These are phyloP conservation scores for Cherax destructor DNA, from an alignment of 1,140 invertebrate genomes.

Conservation along the genomic window DNA sequence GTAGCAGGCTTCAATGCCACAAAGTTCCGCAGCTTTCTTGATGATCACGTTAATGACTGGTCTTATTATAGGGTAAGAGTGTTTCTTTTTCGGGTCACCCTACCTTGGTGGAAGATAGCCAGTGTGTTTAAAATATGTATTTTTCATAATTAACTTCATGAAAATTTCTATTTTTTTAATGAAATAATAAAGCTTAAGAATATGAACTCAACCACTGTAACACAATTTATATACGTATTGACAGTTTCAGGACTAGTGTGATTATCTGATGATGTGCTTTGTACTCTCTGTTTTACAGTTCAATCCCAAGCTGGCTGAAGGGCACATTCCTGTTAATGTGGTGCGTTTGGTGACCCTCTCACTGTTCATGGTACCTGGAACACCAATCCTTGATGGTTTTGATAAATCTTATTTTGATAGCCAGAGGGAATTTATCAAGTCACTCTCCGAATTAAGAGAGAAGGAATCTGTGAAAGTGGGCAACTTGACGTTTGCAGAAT, in stretches of 20 bases:
- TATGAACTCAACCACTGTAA: too few species aligned
- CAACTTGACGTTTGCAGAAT: slow-evolving; percentile 38
- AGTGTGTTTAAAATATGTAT: too few species aligned
- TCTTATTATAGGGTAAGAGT: slow-evolving; percentile 45
- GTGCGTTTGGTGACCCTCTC: slow-evolving; percentile 45
- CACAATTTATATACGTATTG: too few species aligned
- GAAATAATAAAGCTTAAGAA: too few species aligned
- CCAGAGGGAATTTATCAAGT: slow-evolving; percentile 19
- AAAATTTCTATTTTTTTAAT: too few species aligned
- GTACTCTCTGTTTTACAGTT: slow-evolving; percentile 34
- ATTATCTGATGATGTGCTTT: background rate
- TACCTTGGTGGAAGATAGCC: too few species aligned
- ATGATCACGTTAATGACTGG: slow-evolving; percentile 37
- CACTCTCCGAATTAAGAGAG: slow-evolving; percentile 32
- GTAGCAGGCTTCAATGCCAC: slow-evolving; percentile 23
- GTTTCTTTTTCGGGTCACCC: too few species aligned
- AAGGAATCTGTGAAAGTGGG: slow-evolving; percentile 57
- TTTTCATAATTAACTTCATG: too few species aligned
- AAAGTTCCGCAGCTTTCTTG: slow-evolving; percentile 25
- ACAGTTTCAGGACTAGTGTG: too few species aligned
- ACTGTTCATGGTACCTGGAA: slow-evolving; percentile 51
- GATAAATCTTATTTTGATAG: slow-evolving; percentile 21
- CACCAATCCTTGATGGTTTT: slow-evolving; percentile 42
- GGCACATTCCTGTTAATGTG: background rate
- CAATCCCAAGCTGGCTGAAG: slow-evolving; percentile 43